Evolutionary conservation across 2,888 invertebrate genomes (phyloP).

Genomic region (Rhamnusium bicolor): DNA sequence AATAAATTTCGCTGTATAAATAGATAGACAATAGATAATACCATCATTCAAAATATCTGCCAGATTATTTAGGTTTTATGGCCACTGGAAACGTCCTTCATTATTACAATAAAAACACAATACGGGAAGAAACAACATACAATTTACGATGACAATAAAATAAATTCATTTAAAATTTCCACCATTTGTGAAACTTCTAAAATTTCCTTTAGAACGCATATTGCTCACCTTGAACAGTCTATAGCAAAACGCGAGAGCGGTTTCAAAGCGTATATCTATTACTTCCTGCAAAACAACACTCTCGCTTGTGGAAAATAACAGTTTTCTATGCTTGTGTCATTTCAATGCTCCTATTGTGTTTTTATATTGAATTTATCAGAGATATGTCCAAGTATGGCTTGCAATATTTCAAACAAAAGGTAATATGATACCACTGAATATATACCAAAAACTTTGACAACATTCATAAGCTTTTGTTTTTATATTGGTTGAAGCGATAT

Average conservation of each 20-base stretch:
- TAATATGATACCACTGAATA: not conserved
- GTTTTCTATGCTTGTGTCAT: not conserved
- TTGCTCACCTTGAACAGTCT: too few relatives aligned
- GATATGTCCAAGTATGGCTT: not conserved
- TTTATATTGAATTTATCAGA: not conserved
- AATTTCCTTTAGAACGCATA: too few relatives aligned
- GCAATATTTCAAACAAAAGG: not conserved
- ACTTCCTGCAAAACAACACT: not conserved
- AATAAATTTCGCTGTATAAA: too few relatives aligned
- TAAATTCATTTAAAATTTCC: too few relatives aligned
- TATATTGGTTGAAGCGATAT: not conserved
- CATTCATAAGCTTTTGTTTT: not conserved
- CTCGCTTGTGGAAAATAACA: not conserved
- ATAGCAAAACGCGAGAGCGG: not conserved
- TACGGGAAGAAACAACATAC: too few relatives aligned
- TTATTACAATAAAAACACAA: too few relatives aligned
- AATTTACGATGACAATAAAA: too few relatives aligned
- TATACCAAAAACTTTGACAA: not conserved
- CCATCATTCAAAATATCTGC: too few relatives aligned
- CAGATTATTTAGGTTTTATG: too few relatives aligned
- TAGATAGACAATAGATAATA: too few relatives aligned
- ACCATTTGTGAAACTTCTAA: too few relatives aligned
- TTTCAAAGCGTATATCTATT: not conserved
- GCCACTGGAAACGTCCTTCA: too few relatives aligned
- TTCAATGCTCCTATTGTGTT: not conserved